Evolutionary conservation across 2,888 invertebrate genomes (phyloP).

Genomic region (Eledona agricola): DNA sequence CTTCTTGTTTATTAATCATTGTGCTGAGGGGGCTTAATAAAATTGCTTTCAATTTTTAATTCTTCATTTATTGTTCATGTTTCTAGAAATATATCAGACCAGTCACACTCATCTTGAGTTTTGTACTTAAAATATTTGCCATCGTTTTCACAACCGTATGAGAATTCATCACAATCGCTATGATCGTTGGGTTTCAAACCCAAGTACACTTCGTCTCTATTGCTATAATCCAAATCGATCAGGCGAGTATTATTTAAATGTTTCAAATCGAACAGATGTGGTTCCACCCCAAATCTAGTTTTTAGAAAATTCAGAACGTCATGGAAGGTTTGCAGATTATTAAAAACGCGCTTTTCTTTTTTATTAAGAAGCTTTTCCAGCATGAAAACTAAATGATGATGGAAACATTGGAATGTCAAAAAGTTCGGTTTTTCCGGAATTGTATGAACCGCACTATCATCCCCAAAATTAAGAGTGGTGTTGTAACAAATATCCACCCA

Average conservation of each 20-base stretch:
- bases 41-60: background rate
- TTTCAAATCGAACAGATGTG: slow-evolving; percentile 53
- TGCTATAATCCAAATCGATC: slow-evolving; percentile 49
- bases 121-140: slow-evolving; percentile 57
- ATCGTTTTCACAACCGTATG: slow-evolving; percentile 44
- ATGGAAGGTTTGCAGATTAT: slow-evolving; percentile 74
- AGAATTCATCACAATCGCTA: slow-evolving; percentile 26
- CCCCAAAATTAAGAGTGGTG: slow-evolving; percentile 54
- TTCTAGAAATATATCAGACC: slow-evolving; percentile 54
- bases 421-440: slow-evolving; percentile 66
- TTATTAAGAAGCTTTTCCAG: slow-evolving; percentile 82
- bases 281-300: slow-evolving; percentile 66
- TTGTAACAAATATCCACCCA: slow-evolving; percentile 79
- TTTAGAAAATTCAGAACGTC: slow-evolving; percentile 77
- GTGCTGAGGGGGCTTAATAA: no score
- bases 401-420: slow-evolving; percentile 84
- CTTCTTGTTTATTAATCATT: no score
- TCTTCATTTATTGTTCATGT: slow-evolving; percentile 44
- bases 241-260: slow-evolving; percentile 46
- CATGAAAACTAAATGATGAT: slow-evolving; percentile 98
- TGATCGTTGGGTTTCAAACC: slow-evolving; percentile 42
- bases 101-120: slow-evolving; percentile 48
- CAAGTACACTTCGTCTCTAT: slow-evolving; percentile 47
- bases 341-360: slow-evolving; percentile 79
- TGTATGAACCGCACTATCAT: slow-evolving; percentile 14